A percentile compares a stretch with the other conserved stretches of the same genome.
phyloP scores from a whole-genome alignment of 2,888 invertebrate genomes.

The Aphidoletes aphidimyza region DNA sequence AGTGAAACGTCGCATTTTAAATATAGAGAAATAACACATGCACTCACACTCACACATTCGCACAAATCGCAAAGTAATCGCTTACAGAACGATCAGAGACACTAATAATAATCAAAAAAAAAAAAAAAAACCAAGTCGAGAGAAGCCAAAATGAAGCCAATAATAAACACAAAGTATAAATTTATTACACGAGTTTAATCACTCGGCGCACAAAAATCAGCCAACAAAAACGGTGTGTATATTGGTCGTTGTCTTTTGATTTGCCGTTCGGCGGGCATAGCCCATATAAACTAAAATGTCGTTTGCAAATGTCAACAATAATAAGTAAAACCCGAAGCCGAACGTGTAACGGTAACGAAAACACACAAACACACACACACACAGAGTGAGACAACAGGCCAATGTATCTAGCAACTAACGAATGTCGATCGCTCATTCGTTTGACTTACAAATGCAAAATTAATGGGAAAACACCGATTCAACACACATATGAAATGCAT shows the following conservation, averaged over 20 bases:
- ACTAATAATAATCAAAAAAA: background rate
- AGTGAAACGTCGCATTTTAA: background rate
- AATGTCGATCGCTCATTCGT: too few relatives aligned
- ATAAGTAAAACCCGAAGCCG: background rate
- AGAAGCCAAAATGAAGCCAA: background rate
- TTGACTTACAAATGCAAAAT: background rate
- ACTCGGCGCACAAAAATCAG: slow-evolving; percentile 15
- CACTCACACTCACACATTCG: too few relatives aligned
- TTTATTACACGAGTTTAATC: slow-evolving; percentile 52
- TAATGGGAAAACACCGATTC: background rate
- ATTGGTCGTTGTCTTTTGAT: slow-evolving; percentile 50
- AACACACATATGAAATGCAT: background rate
- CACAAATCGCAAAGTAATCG: too few relatives aligned
- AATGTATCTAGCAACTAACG: background rate
- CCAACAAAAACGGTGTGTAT: background rate
- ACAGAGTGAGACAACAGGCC: background rate
- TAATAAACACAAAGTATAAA: slow-evolving; percentile 19
- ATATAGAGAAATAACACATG: background rate
- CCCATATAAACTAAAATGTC: slow-evolving; percentile 46
- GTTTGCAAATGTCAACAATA: slow-evolving; percentile 33
- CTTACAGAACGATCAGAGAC: too few relatives aligned
- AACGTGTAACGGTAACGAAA: slow-evolving; percentile 1
- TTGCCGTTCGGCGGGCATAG: slow-evolving; percentile 8
- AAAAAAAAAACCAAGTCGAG: background rate
- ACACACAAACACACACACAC: background rate